A percentile compares a stretch with the other conserved stretches of the same genome.
These are phyloP conservation scores for Thereva nobilitata DNA, from an alignment of 2,888 invertebrate species.

Conservation along the genomic window DNA sequence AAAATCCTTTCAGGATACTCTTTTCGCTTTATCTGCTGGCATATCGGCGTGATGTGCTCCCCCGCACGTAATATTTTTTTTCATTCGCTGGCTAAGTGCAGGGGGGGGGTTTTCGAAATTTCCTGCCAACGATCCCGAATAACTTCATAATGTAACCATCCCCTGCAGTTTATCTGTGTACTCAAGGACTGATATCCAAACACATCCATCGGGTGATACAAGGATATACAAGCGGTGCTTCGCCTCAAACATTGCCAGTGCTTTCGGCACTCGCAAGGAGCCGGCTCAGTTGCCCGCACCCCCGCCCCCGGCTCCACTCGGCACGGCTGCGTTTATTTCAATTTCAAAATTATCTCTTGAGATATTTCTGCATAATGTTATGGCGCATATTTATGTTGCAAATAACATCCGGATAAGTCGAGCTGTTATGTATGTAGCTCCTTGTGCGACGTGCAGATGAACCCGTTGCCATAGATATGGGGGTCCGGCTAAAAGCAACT, in stretches of 20 bases:
- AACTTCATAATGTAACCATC: slow-evolving; percentile 32
- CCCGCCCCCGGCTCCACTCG: background rate
- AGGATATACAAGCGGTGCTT: slow-evolving; percentile 22
- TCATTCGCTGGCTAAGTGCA: slow-evolving; percentile 13
- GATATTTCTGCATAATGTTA: slow-evolving; percentile 27
- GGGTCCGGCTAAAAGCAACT: too few relatives aligned
- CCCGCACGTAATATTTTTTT: slow-evolving; percentile 27
- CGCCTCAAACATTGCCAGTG: slow-evolving; percentile 26
- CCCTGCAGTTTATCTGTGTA: slow-evolving; percentile 24
- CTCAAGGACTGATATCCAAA: slow-evolving; percentile 19
- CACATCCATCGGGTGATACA: slow-evolving; percentile 15
- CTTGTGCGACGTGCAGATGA: too few relatives aligned
- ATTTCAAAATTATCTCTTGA: slow-evolving; percentile 28
- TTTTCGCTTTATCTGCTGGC: slow-evolving; percentile 30
- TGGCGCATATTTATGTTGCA: slow-evolving; percentile 23
- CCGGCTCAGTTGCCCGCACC: background rate
- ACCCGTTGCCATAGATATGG: too few relatives aligned
- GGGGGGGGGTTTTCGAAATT: slow-evolving; percentile 16
- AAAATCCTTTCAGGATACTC: slow-evolving; percentile 33
- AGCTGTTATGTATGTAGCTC: too few relatives aligned
- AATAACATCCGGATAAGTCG: slow-evolving; percentile 3
- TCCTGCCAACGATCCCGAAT: slow-evolving; percentile 28
- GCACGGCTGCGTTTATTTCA: slow-evolving; percentile 17
- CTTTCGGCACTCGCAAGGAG: slow-evolving; percentile 6
- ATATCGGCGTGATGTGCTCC: slow-evolving; percentile 4